phyloP scores from a whole-genome alignment of 1,140 invertebrate species.

The Anastatus disparis region DNA sequence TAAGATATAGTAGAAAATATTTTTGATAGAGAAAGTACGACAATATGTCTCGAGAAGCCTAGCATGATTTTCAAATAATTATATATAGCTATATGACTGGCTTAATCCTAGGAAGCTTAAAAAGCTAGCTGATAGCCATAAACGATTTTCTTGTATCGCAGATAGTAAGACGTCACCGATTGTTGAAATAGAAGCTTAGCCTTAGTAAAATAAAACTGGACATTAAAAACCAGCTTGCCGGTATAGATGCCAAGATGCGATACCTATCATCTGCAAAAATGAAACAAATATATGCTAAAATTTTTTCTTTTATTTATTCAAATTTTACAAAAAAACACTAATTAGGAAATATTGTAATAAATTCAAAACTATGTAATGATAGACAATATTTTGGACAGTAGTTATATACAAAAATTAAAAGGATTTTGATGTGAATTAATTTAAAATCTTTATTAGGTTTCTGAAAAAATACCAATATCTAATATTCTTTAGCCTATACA shows the following conservation, averaged over 20 bases:
- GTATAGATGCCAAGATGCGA: slow-evolving; percentile 77
- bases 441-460: no score
- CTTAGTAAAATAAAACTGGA: slow-evolving; percentile 73
- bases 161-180: slow-evolving; percentile 54
- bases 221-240: slow-evolving; percentile 74
- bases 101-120: slow-evolving; percentile 23
- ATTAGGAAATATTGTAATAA: not conserved
- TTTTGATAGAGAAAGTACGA: not conserved
- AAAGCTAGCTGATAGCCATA: slow-evolving; percentile 13
- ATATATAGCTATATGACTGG: slow-evolving; percentile 22
- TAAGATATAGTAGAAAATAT: not conserved
- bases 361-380: not conserved
- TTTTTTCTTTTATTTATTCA: slow-evolving; percentile 16
- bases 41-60: slow-evolving; percentile 7
- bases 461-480: no score
- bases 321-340: not conserved
- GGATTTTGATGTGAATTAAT: no score
- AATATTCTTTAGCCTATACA: no score
- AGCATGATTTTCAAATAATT: not conserved
- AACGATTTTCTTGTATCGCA: slow-evolving; percentile 2
- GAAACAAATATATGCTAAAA: slow-evolving; percentile 48
- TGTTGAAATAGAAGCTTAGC: slow-evolving; percentile 58
- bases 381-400: no score
- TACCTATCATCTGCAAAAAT: slow-evolving; percentile 77
- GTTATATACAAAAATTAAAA: no score